Conservation (phyloP, 2,888 invertebrate species). For the Drosophila mayaguana region DNA sequence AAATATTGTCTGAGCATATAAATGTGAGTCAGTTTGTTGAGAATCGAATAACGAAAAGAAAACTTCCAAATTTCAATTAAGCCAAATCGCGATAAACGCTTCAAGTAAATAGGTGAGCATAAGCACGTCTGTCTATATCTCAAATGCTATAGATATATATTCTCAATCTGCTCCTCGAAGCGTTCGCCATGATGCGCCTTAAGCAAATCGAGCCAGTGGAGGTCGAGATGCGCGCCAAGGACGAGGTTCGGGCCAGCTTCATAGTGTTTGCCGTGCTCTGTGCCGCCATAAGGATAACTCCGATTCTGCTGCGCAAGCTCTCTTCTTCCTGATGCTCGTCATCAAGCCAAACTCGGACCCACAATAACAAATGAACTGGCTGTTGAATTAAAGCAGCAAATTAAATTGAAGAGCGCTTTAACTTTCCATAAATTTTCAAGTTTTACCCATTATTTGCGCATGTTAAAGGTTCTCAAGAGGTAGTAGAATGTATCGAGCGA, state of each 20-base stretch:
- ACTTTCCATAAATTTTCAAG: neutral
- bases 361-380: neutral
- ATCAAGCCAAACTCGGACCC: neutral
- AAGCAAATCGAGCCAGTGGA: conserved; percentile 29
- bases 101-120: conserved; percentile 18
- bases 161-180: conserved; percentile 7
- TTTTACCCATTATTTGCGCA: neutral
- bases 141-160: neutral
- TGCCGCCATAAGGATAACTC: conserved; percentile 47
- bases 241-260: conserved; percentile 54
- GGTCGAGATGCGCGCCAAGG: conserved; percentile 38
- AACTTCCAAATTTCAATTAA: conserved; percentile 24
- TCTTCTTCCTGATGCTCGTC: neutral
- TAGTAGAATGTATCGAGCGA: neutral
- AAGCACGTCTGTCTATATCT: too few relatives aligned
- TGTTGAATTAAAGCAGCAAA: neutral
- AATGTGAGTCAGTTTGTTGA: neutral
- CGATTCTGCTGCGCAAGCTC: conserved; percentile 45
- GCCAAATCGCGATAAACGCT: conserved; percentile 1
- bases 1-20: neutral
- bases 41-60: conserved; percentile 6
- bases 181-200: conserved; percentile 55
- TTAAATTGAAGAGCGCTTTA: neutral
- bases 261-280: conserved; percentile 58
- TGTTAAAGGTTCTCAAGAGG: neutral